Evolutionary conservation across 2,113 vertebrate species (phyloP).

Genomic region (Stigmatopora argus): DNA sequence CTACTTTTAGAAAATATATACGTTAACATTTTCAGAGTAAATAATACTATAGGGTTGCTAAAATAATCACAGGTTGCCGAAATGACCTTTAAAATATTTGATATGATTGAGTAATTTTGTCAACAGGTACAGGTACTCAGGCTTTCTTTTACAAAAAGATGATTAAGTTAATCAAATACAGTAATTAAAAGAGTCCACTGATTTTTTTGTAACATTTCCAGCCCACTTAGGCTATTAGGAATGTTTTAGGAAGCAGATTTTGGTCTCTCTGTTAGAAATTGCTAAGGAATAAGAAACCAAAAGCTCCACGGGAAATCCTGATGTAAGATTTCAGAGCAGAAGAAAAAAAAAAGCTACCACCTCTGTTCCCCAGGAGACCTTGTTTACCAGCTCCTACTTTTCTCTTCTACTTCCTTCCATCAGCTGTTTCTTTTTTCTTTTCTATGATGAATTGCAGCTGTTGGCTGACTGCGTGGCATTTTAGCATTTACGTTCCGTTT

Average conservation of each 20-base stretch:
- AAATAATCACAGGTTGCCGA: no score
- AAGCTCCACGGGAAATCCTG: conserved; percentile 30
- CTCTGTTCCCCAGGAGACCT: conserved; percentile 53
- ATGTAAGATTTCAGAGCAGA: conserved; percentile 46
- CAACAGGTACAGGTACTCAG: neutral
- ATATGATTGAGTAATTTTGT: no score
- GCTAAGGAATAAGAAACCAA: conserved; percentile 47
- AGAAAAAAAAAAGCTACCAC: conserved; percentile 23
- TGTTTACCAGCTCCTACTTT: conserved; percentile 47
- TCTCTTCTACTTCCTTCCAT: conserved; percentile 24
- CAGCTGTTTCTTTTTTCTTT: conserved; percentile 5
- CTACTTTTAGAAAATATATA: no score
- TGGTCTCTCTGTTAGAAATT: conserved; percentile 20
- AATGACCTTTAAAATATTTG: no score
- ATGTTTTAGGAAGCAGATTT: conserved; percentile 23
- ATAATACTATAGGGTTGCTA: no score
- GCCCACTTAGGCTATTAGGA: conserved; percentile 35
- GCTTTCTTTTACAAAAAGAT: no score
- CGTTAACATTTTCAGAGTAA: no score
- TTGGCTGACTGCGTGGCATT: neutral
- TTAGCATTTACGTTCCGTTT: neutral
- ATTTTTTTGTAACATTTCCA: conserved; percentile 14
- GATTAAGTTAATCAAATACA: no score
- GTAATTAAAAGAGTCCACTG: no score
- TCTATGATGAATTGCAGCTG: conserved; percentile 11